These are phyloP conservation scores for Hylaeus anthracinus DNA, from an alignment of 1,140 invertebrate genomes.

Conservation along the genomic window DNA sequence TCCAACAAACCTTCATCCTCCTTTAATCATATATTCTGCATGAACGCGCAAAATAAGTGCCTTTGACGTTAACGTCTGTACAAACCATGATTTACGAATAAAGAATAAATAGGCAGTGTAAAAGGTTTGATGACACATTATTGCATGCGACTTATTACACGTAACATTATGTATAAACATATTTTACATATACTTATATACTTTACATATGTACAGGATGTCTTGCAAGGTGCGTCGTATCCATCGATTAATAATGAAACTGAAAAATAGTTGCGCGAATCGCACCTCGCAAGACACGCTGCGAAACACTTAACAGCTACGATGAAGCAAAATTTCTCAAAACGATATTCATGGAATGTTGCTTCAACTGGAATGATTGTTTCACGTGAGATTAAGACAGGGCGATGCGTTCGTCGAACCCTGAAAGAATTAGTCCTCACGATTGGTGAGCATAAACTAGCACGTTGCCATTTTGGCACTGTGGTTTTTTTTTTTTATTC, in stretches of 20 bases:
- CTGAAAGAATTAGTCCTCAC: background rate
- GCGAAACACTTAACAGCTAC: constrained; percentile 23
- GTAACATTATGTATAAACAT: constrained; percentile 47
- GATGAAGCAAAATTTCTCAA: constrained; percentile 15
- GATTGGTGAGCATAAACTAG: constrained; percentile 1
- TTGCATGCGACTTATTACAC: constrained; percentile 34
- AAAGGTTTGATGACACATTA: constrained; percentile 49
- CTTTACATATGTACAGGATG: constrained; percentile 33
- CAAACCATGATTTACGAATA: constrained; percentile 37
- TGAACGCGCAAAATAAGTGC: constrained; percentile 27
- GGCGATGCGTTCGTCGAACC: background rate
- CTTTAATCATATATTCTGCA: background rate
- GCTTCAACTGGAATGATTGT: constrained; percentile 43
- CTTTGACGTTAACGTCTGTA: constrained; percentile 38
- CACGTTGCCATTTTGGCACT: constrained; percentile 37
- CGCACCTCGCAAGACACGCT: background rate
- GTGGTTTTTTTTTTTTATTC: background rate
- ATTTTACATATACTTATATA: constrained; percentile 34
- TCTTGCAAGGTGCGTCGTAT: background rate
- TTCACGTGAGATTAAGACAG: constrained; percentile 17
- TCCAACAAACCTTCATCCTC: constrained; percentile 17
- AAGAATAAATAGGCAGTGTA: constrained; percentile 68
- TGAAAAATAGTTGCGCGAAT: background rate
- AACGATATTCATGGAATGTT: constrained; percentile 4
- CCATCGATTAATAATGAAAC: background rate